phyloP scores from a whole-genome alignment of 2,797 vertebrate genomes.

The Gadopsis bispinosus region DNA sequence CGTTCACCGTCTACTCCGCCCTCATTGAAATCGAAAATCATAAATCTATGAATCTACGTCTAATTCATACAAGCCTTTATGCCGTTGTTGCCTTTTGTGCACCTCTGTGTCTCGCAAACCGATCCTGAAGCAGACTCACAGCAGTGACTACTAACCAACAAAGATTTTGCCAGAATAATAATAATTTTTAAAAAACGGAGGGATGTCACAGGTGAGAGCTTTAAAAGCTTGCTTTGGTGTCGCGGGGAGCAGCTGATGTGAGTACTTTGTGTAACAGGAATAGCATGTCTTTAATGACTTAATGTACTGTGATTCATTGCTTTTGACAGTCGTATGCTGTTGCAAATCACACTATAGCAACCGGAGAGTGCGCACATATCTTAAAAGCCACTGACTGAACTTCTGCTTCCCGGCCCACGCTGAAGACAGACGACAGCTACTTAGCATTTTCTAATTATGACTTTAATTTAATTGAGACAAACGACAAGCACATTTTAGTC shows the following conservation, averaged over 20 bases:
- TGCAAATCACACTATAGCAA: constrained; percentile 56
- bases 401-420: constrained; percentile 63
- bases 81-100: not conserved
- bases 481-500: constrained; percentile 63
- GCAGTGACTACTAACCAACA: constrained; percentile 23
- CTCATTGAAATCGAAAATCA: no score
- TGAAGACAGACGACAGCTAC: constrained; percentile 72
- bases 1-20: no score
- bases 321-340: constrained; percentile 59
- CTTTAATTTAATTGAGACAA: constrained; percentile 79
- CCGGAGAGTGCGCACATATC: constrained; percentile 32
- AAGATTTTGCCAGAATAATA: constrained; percentile 18
- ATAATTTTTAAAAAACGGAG: not conserved
- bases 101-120: not conserved
- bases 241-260: constrained; percentile 42
- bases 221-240: constrained; percentile 61
- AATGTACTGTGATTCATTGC: constrained; percentile 73
- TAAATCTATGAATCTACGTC: not conserved
- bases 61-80: not conserved
- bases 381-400: constrained; percentile 64
- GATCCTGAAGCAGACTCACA: not conserved
- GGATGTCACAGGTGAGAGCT: constrained; percentile 62
- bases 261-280: constrained; percentile 66
- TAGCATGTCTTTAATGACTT: constrained; percentile 65
- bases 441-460: constrained; percentile 76